phyloP scores from a whole-genome alignment of 1,140 invertebrate genomes.

The Lepeophtheirus salmonis region DNA sequence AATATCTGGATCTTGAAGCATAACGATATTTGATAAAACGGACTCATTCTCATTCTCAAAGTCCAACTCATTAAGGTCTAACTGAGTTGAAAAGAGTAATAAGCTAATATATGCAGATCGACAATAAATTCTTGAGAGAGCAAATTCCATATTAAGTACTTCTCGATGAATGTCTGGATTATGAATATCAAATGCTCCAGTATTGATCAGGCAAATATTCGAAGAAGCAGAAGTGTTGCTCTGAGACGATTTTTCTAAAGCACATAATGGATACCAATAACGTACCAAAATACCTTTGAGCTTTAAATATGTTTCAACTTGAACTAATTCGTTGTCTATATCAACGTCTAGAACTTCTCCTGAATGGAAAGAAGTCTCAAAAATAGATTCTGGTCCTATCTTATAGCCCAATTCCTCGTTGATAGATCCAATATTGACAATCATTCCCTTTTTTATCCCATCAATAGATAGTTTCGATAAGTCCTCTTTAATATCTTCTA shows the following conservation, averaged over 20 bases:
- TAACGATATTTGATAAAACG: slow-evolving; percentile 27
- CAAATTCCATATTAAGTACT: slow-evolving; percentile 25
- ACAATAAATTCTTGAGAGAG: slow-evolving; percentile 26
- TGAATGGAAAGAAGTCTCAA: slow-evolving; percentile 28
- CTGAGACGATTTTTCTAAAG: slow-evolving; percentile 27
- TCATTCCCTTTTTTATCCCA: slow-evolving; percentile 27
- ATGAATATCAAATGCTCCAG: slow-evolving; percentile 24
- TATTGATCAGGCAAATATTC: slow-evolving; percentile 26
- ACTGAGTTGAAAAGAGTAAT: slow-evolving; percentile 24
- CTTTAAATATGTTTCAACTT: slow-evolving; percentile 30
- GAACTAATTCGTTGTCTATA: slow-evolving; percentile 28
- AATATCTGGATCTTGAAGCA: slow-evolving; percentile 28
- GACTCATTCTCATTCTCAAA: slow-evolving; percentile 9
- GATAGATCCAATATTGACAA: slow-evolving; percentile 26
- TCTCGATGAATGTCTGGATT: slow-evolving; percentile 26
- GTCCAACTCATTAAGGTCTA: slow-evolving; percentile 22
- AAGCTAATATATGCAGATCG: slow-evolving; percentile 28
- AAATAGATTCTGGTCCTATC: not conserved
- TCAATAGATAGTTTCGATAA: slow-evolving; percentile 29
- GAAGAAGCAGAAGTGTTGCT: slow-evolving; percentile 24
- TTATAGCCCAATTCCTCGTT: slow-evolving; percentile 18
- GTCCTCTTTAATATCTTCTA: slow-evolving; percentile 31
- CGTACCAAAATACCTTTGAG: slow-evolving; percentile 30
- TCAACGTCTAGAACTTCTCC: slow-evolving; percentile 31
- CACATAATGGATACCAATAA: slow-evolving; percentile 30